Percentiles rank a stretch among this genome's conserved stretches.
These are phyloP conservation scores for Myripristis jacobus DNA, from an alignment of 2,797 vertebrate genomes.

Conservation along the genomic window DNA sequence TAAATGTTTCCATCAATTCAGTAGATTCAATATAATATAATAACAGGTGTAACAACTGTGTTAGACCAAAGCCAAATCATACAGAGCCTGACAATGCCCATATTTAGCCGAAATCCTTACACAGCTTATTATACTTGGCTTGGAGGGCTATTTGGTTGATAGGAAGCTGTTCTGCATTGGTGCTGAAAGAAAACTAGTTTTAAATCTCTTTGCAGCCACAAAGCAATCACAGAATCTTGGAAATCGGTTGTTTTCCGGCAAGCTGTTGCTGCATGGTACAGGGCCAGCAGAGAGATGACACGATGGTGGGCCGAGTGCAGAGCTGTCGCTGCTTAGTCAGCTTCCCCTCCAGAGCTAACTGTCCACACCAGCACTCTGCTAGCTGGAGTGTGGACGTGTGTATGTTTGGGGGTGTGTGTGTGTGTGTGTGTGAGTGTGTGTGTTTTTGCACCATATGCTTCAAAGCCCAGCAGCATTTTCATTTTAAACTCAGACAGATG, in stretches of 20 bases:
- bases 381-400: slow-evolving; percentile 34
- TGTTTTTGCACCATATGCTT: slow-evolving; percentile 57
- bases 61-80: not conserved
- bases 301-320: slow-evolving; percentile 62
- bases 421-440: slow-evolving; percentile 4
- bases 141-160: not conserved
- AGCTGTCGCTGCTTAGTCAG: slow-evolving; percentile 73
- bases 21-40: too few species aligned
- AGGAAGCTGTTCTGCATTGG: not conserved
- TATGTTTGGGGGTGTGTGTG: not conserved
- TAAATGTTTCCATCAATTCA: too few species aligned
- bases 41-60: too few species aligned
- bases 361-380: slow-evolving; percentile 58
- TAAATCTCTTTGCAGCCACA: slow-evolving; percentile 14
- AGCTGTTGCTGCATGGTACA: slow-evolving; percentile 41
- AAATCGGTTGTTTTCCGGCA: not conserved
- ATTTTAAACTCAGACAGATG: slow-evolving; percentile 67
- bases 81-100: not conserved
- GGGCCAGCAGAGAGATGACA: slow-evolving; percentile 56
- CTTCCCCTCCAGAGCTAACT: slow-evolving; percentile 60
- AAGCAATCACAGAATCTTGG: too few species aligned
- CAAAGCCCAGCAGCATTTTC: slow-evolving; percentile 60
- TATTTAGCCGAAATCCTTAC: not conserved
- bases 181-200: slow-evolving; percentile 29
- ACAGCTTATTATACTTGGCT: slow-evolving; percentile 18